Conservation (phyloP, 2,797 vertebrate species). For the Onychomys arenicola region DNA sequence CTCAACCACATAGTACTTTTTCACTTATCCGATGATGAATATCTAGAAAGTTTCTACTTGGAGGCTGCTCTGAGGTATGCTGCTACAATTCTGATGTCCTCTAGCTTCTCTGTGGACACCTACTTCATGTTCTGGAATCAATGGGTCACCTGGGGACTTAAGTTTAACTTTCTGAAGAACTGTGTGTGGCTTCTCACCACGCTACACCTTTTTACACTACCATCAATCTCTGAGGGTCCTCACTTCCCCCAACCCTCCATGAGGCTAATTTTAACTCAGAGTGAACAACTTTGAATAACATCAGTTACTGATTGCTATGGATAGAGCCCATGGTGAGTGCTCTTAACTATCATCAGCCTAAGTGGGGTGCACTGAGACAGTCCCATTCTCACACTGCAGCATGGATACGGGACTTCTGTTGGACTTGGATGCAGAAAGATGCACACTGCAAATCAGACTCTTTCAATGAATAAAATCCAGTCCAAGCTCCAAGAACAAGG, state of each 20-base stretch:
- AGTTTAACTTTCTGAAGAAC: neutral
- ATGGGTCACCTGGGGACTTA: too few relatives aligned
- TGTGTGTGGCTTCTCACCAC: neutral
- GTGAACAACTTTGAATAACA: neutral
- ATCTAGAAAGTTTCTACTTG: neutral
- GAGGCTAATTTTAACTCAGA: too few relatives aligned
- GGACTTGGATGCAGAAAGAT: neutral
- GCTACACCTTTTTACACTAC: neutral
- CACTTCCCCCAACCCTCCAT: neutral
- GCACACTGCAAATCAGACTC: neutral
- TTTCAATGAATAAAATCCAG: neutral
- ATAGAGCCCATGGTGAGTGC: neutral
- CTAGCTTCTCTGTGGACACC: neutral
- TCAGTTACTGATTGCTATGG: neutral
- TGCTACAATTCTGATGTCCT: too few relatives aligned
- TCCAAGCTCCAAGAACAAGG: neutral
- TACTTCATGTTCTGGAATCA: neutral
- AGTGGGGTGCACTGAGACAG: neutral
- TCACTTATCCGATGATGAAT: too few relatives aligned
- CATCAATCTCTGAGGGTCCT: neutral
- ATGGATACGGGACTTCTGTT: neutral
- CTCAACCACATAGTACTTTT: fast-evolving
- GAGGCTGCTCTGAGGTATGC: neutral
- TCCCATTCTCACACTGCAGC: neutral
- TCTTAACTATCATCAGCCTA: neutral